Percentiles rank a stretch among this genome's conserved stretches.
phyloP scores from a whole-genome alignment of 1,140 invertebrate species.

The Dendrolimus punctatus region DNA sequence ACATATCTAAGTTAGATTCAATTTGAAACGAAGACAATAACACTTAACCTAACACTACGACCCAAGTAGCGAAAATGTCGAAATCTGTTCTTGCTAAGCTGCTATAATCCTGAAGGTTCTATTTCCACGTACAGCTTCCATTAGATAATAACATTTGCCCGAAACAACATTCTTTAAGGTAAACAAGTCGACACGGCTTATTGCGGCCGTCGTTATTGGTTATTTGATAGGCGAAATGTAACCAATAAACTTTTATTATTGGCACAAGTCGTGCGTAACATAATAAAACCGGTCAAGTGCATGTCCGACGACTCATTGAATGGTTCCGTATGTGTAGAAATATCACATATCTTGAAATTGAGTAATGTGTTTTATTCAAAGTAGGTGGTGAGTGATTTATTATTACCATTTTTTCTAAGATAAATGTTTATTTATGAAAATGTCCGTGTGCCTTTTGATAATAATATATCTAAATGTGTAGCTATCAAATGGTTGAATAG shows the following conservation, averaged over 20 bases:
- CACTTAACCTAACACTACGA: background rate
- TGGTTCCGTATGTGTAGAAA: no score
- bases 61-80: no score
- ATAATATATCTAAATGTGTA: no score
- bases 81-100: background rate
- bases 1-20: background rate
- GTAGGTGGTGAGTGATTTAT: no score
- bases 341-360: no score
- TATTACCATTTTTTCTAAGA: no score
- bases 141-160: constrained; percentile 25
- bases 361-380: no score
- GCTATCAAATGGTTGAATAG: no score
- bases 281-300: constrained; percentile 16
- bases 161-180: constrained; percentile 19
- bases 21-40: constrained; percentile 1
- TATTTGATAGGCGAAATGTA: constrained; percentile 43
- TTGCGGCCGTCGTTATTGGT: constrained; percentile 33
- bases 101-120: constrained; percentile 8
- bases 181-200: constrained; percentile 26
- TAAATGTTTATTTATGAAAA: no score
- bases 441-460: no score
- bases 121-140: constrained; percentile 7
- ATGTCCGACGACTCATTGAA: no score
- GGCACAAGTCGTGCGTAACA: constrained; percentile 30
- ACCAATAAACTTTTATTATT: constrained; percentile 50